phyloP scores from a whole-genome alignment of 2,888 invertebrate genomes.

The Cryptophagus acutangulus region DNA sequence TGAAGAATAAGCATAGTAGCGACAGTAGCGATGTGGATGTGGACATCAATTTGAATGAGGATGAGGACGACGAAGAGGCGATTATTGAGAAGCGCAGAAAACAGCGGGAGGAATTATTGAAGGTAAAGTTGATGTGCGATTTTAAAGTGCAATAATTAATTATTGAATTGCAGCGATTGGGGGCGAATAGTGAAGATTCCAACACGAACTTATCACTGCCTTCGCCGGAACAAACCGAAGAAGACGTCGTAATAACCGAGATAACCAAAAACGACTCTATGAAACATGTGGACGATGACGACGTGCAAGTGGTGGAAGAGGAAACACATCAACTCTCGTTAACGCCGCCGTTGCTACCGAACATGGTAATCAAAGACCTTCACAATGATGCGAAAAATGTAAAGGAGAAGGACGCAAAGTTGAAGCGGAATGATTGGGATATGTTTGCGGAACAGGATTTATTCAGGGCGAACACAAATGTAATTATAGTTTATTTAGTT shows the following conservation, averaged over 20 bases:
- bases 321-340: no score
- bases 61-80: conserved; percentile 89
- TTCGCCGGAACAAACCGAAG: conserved; percentile 19
- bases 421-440: conserved; percentile 70
- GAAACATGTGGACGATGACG: conserved; percentile 3
- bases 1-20: conserved; percentile 65
- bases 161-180: conserved; percentile 48
- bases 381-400: conserved; percentile 37
- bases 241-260: conserved; percentile 16
- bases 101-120: conserved; percentile 80
- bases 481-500: conserved; percentile 28
- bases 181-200: conserved; percentile 57
- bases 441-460: conserved; percentile 92
- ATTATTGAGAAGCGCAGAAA: conserved; percentile 85
- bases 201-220: conserved; percentile 42
- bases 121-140: conserved; percentile 52
- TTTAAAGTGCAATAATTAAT: background rate
- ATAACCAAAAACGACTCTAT: background rate
- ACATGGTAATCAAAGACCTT: conserved; percentile 39
- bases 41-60: conserved; percentile 71
- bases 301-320: conserved; percentile 25
- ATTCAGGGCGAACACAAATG: conserved; percentile 51
- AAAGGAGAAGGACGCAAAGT: conserved; percentile 42
- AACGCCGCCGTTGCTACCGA: conserved; percentile 45
- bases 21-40: conserved; percentile 69